Evolutionary conservation across 2,888 invertebrate genomes (phyloP).

Genomic region (Achlya flavicornis): DNA sequence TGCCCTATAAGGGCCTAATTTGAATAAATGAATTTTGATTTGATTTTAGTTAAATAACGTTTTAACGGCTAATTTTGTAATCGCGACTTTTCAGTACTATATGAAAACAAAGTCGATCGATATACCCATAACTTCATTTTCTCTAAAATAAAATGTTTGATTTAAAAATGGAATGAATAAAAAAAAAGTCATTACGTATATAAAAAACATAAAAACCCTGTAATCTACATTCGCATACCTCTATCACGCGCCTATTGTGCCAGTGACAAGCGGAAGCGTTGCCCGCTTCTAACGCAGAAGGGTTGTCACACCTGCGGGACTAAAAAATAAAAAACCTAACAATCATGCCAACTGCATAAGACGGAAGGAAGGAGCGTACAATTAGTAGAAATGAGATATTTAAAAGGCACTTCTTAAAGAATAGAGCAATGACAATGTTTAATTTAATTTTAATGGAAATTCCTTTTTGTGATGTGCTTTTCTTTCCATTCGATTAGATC

Average conservation of each 20-base stretch:
- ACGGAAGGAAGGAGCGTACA: conserved; percentile 50
- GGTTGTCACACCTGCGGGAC: conserved; percentile 72
- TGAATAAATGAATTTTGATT: too few relatives aligned
- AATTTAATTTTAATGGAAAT: conserved; percentile 13
- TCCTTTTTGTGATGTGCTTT: background rate
- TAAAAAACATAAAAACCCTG: background rate
- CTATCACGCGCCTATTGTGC: conserved; percentile 57
- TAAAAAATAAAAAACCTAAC: conserved; percentile 46
- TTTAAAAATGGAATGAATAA: too few relatives aligned
- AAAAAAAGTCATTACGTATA: background rate
- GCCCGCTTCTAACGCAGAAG: conserved; percentile 49
- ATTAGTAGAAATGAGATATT: conserved; percentile 24
- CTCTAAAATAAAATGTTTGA: too few relatives aligned
- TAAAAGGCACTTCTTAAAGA: background rate
- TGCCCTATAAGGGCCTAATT: too few relatives aligned
- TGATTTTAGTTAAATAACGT: too few relatives aligned
- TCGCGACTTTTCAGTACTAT: too few relatives aligned
- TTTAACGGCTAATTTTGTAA: too few relatives aligned
- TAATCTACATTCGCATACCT: conserved; percentile 47
- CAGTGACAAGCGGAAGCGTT: conserved; percentile 64
- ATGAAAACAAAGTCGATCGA: too few relatives aligned
- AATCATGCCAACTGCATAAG: conserved; percentile 35
- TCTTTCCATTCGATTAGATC: background rate
- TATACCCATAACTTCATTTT: too few relatives aligned
- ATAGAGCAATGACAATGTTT: conserved; percentile 15